A percentile compares a stretch with the other conserved stretches of the same genome.
Evolutionary conservation across 2,888 invertebrate species (phyloP).

Genomic region (Drosophila meridiana): DNA sequence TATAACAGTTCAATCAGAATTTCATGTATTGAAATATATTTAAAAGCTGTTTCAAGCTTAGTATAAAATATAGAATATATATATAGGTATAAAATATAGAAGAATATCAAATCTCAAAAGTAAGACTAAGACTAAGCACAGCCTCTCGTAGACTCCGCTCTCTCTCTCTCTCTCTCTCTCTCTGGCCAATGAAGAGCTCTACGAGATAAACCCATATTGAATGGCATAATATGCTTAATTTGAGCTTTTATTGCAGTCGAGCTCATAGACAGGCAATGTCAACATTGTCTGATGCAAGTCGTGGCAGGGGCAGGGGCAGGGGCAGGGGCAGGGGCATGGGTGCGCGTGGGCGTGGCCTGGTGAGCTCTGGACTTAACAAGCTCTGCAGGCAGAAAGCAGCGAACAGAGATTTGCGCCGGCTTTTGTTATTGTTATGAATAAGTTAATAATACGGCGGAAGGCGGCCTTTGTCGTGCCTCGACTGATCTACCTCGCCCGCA

Average conservation of each 20-base stretch:
- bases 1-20: too few species aligned
- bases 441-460: slow-evolving; percentile 86
- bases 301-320: not conserved
- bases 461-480: slow-evolving; percentile 81
- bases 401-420: slow-evolving; percentile 18
- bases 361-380: not conserved
- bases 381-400: not conserved
- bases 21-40: too few species aligned
- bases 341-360: slow-evolving; percentile 15
- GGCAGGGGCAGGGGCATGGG: not conserved
- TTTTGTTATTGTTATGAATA: slow-evolving; percentile 85
- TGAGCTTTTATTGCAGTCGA: not conserved
- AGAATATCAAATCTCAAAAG: too few species aligned
- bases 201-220: slow-evolving; percentile 13
- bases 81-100: too few species aligned
- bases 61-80: too few species aligned
- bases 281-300: slow-evolving; percentile 5
- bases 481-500: slow-evolving; percentile 46
- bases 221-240: slow-evolving; percentile 2
- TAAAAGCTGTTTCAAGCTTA: too few species aligned
- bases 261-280: slow-evolving; percentile 11
- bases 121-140: too few species aligned
- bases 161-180: too few species aligned
- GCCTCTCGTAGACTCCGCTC: too few species aligned
- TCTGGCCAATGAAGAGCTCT: not conserved